Conservation (phyloP, 2,888 invertebrate genomes). For the Spicauda simplicius region DNA sequence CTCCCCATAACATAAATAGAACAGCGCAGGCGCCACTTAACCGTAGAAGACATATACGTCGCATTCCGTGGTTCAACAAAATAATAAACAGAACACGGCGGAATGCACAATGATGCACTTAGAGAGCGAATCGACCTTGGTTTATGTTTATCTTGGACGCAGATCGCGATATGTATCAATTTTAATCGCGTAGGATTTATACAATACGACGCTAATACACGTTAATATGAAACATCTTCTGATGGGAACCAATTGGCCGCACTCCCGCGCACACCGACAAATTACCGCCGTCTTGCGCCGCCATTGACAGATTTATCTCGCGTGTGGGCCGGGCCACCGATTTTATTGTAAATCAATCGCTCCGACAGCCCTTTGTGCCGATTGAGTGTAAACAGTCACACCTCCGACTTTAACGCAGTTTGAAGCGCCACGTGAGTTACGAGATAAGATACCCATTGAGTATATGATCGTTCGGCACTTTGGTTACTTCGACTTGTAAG, state of each 20-base stretch:
- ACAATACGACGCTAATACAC: slow-evolving; percentile 47
- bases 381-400: slow-evolving; percentile 38
- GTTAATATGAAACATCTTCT: slow-evolving; percentile 55
- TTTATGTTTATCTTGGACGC: slow-evolving; percentile 55
- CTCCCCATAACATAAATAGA: slow-evolving; percentile 14
- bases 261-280: slow-evolving; percentile 56
- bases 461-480: neutral
- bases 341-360: slow-evolving; percentile 49
- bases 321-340: slow-evolving; percentile 45
- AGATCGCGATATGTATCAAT: slow-evolving; percentile 45
- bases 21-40: slow-evolving; percentile 2
- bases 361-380: slow-evolving; percentile 35
- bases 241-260: slow-evolving; percentile 64
- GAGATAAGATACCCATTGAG: neutral
- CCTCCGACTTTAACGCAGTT: slow-evolving; percentile 19
- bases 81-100: slow-evolving; percentile 37
- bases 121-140: slow-evolving; percentile 40
- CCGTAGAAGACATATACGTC: neutral
- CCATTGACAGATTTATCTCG: slow-evolving; percentile 65
- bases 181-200: slow-evolving; percentile 47
- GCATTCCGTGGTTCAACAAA: slow-evolving; percentile 16
- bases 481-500: too few relatives aligned
- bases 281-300: slow-evolving; percentile 53
- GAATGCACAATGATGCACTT: slow-evolving; percentile 27
- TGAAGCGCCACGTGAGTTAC: slow-evolving; percentile 4